phyloP scores from a whole-genome alignment of 2,113 vertebrate genomes.

The Pica pica region DNA sequence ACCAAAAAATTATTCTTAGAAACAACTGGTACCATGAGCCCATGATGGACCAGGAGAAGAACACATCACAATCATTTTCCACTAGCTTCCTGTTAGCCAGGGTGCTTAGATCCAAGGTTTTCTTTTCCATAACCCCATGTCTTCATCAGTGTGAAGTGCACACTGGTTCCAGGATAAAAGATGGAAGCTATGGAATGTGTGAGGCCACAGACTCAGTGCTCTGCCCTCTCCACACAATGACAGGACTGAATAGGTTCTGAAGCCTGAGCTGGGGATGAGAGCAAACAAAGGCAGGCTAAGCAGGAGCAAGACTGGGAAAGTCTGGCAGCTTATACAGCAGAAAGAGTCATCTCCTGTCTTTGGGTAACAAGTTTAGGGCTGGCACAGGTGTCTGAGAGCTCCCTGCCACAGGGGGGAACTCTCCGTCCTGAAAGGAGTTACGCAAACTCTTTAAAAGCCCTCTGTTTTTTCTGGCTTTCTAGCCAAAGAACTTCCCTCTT shows the following conservation, averaged over 20 bases:
- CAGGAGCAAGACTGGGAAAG: background rate
- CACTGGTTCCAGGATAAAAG: background rate
- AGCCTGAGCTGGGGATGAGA: background rate
- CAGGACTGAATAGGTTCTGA: background rate
- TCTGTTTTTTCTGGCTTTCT: background rate
- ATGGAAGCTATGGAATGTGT: background rate
- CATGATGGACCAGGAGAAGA: background rate
- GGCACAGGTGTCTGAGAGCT: background rate
- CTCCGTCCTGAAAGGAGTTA: background rate
- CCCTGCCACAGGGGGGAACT: background rate
- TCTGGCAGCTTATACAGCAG: background rate
- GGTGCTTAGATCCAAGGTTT: background rate
- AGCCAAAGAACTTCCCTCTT: background rate
- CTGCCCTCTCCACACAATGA: accelerated
- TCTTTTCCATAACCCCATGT: background rate
- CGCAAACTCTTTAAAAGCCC: background rate
- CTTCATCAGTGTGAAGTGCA: background rate
- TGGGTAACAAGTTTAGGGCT: background rate
- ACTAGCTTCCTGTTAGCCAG: background rate
- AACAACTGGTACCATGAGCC: background rate
- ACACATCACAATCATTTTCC: background rate
- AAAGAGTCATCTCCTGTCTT: background rate
- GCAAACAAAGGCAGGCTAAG: background rate
- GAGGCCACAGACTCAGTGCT: background rate
- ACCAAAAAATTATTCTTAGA: background rate